A percentile compares a stretch with the other conserved stretches of the same genome.
These are phyloP conservation scores for Ypsolopha sequella DNA, from an alignment of 2,888 invertebrate genomes.

Conservation along the genomic window DNA sequence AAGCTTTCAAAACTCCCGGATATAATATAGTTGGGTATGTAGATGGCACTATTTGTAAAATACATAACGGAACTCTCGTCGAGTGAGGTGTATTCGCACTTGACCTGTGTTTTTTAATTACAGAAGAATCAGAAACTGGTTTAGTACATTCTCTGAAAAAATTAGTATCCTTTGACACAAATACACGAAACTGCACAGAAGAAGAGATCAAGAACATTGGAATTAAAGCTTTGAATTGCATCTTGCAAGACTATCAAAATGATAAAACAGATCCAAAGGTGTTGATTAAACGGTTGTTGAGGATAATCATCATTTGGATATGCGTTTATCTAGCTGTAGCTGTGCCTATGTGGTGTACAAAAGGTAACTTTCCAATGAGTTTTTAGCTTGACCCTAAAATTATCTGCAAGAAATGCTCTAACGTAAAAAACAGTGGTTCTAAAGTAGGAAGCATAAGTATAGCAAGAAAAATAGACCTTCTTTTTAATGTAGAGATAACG, in stretches of 20 bases:
- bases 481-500: too few relatives aligned
- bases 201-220: constrained; percentile 54
- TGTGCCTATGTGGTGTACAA: constrained; percentile 47
- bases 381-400: too few relatives aligned
- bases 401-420: too few relatives aligned
- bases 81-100: too few relatives aligned
- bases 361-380: constrained; percentile 23
- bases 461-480: too few relatives aligned
- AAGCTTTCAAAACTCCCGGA: too few relatives aligned
- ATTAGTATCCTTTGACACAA: constrained; percentile 3
- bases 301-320: constrained; percentile 32
- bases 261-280: constrained; percentile 13
- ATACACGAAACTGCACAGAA: constrained; percentile 48
- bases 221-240: constrained; percentile 19
- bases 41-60: too few relatives aligned
- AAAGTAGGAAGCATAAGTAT: too few relatives aligned
- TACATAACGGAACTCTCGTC: too few relatives aligned
- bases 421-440: too few relatives aligned
- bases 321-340: constrained; percentile 34
- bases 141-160: neutral
- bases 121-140: neutral
- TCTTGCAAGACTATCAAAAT: constrained; percentile 15
- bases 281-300: constrained; percentile 21
- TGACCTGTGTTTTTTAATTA: neutral
- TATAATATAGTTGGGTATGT: too few relatives aligned